Evolutionary conservation across 2,888 invertebrate genomes (phyloP), one percentile per base, ranked within the genome.

Genomic region (Sarcophaga rosellei): DNA sequence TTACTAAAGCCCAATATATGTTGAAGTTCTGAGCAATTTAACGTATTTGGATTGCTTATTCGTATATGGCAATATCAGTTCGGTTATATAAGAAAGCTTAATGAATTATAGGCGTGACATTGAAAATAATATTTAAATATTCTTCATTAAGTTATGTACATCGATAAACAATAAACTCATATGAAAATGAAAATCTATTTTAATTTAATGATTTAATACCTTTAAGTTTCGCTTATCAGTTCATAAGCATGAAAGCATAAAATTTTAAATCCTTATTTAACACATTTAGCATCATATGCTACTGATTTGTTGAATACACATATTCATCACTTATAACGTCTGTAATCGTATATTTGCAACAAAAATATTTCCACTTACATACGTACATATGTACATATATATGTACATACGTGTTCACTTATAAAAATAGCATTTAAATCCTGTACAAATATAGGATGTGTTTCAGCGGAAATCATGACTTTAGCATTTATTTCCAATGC

Each of bases 381-480:
- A 47, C 15, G 15, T 47, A 15, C 4, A 12, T 15, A 15, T 15
- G 4, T 47, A 15, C 15, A 15, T 15, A 15, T 47, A 12, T 0
- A 6, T 3, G 2, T 35, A 17, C 15, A 15, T 15, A 47, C 17
- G 17, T 53, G 17, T 1, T 15, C 12, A 15, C 4, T 4, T 15
- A n/a, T 68, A 80, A 76, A 72, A 82, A 86, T 74, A 73, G 76
- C 73, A 63, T 83, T 83, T 82, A 53, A 53, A 53, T 53, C 53
- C 15, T 53, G 4, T 17, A 53, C 4, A 53, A 53, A 53, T 10
- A 53, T 53, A 17, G 17, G 53, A 53, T 53, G 12, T 53, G 17
- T 4, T 47, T 11, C 10, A 4, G 15, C 53, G 53, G 12, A 15
- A 53, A 15, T 15, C 17, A 17, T 69, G 62, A 81, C 81, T 81